Base-by-base conservation (phyloP, 2,888 invertebrate species). In the Patella pellucida region DNA sequence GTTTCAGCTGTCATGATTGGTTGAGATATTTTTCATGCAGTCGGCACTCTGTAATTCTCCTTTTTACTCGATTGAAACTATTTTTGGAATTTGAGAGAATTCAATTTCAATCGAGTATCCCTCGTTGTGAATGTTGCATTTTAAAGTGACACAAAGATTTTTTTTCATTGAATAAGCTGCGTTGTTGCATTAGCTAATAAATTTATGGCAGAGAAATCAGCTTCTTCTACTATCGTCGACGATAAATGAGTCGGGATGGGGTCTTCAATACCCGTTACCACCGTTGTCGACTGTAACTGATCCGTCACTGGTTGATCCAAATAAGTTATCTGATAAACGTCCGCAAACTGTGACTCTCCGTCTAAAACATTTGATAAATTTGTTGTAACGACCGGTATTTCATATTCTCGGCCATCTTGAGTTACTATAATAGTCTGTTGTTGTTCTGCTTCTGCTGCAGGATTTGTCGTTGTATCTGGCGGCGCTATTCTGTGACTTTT, bases 131-230 rank as follows among this genome's bases (percentile, higher is more conserved):
- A 41, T 41, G 41, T 41, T 41, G 0, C 9, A 41, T 9, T 41
- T 41, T 41, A 41, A 41, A 41, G 41, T 41, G 41, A 9, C 41
- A 9, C 41, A 27, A 3, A 9, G 7, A 41, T 41, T 9, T 9
- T 5, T 41, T 9, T 41, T 41, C 19, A 56, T 19, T 56, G 56
- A 16, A 19, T 56, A 14, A 79, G 76, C 19, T 82, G 78, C 15
- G 78, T 77, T 2, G 83, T 81, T 41, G 83, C 81, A 74, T 76
- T 80, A 9, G 83, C 83, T 51, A 83, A 73, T 19, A 83, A 74
- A 73, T 83, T 83, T 54, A 83, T 82, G 19, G 83, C 83, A 0
- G 81, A 81, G n/a, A 83, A 80, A 67, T 82, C 82, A 12, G 78
- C 82, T 15, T 74, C 76, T 31, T 80, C 76, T 12, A 80, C 79